These are phyloP conservation scores for Coptodon bakossiorum DNA, from an alignment of 2,113 vertebrate species.

Conservation along the genomic window DNA sequence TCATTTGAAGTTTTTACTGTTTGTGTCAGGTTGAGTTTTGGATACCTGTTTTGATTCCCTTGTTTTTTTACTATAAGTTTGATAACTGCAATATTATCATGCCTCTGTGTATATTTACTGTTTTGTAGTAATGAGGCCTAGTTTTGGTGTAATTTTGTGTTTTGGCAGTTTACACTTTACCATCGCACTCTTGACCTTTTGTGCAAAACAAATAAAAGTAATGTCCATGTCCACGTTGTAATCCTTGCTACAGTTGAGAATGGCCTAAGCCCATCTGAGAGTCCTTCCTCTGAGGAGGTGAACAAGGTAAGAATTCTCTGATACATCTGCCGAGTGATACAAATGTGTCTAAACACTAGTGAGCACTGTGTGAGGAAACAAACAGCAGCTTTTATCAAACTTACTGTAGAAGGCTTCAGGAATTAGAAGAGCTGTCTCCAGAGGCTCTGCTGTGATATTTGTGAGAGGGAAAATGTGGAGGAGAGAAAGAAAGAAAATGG, in stretches of 20 bases:
- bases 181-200: no score
- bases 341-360: background rate
- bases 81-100: no score
- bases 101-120: no score
- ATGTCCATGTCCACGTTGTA: background rate
- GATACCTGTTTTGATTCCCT: background rate
- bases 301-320: background rate
- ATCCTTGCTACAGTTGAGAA: background rate
- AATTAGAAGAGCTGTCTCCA: accelerated
- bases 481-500: no score
- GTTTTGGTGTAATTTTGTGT: no score
- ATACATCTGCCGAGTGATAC: no score
- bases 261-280: background rate
- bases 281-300: background rate
- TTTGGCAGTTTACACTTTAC: no score
- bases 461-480: accelerated
- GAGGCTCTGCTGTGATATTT: no score
- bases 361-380: background rate
- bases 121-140: no score
- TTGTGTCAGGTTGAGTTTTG: background rate
- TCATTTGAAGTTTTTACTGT: background rate
- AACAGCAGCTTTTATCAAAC: accelerated
- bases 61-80: no score
- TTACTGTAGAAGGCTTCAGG: no score
- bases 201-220: background rate